Conservation (phyloP, 2,797 vertebrate species). For the Propithecus perrieri region DNA sequence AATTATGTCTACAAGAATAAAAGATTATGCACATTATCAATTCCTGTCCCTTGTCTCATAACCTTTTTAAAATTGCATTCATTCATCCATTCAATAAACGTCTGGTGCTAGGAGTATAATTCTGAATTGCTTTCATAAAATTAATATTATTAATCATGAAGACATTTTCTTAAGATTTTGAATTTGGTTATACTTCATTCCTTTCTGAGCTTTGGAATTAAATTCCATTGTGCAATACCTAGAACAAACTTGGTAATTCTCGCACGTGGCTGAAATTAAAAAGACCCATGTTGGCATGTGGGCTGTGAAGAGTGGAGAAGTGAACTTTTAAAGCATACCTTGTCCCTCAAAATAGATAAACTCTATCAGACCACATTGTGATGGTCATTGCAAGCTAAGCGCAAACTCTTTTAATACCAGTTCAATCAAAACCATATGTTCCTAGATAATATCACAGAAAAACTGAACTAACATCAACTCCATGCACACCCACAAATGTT, state of each 20-base stretch:
- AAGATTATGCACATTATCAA: constrained; percentile 57
- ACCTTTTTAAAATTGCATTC: constrained; percentile 68
- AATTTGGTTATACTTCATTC: constrained; percentile 60
- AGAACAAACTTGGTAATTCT: constrained; percentile 15
- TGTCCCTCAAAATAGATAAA: neutral
- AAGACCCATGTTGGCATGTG: neutral
- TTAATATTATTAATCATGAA: constrained; percentile 76
- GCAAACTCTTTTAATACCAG: neutral
- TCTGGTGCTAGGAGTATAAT: constrained; percentile 44
- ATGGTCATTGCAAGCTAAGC: neutral
- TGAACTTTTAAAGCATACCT: neutral
- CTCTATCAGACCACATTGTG: neutral
- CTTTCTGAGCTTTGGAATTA: constrained; percentile 52
- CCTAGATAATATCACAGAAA: neutral
- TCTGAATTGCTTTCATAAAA: constrained; percentile 68
- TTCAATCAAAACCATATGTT: neutral
- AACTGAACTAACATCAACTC: neutral
- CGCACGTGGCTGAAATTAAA: neutral
- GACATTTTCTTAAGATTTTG: constrained; percentile 64
- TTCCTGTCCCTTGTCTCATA: constrained; percentile 60
- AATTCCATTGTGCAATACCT: neutral
- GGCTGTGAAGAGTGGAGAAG: neutral
- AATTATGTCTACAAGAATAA: constrained; percentile 57
- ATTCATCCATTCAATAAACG: constrained; percentile 64
- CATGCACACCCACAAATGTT: neutral